A percentile compares a stretch with the other conserved stretches of the same genome.
These are phyloP conservation scores for Eilema caniola DNA, from an alignment of 2,888 invertebrate genomes.

Conservation along the genomic window DNA sequence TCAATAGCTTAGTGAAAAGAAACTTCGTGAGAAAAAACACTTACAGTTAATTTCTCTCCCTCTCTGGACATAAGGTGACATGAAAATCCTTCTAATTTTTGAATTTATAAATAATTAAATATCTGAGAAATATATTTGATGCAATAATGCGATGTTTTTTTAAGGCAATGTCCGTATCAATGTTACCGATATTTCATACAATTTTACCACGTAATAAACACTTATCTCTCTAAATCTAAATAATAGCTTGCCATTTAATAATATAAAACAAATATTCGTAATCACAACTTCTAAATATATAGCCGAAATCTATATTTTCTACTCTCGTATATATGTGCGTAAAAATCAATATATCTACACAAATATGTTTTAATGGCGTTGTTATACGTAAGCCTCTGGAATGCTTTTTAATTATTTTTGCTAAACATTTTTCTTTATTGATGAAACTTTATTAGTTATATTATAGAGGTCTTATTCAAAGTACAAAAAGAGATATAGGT, in stretches of 20 bases:
- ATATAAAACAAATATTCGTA: slow-evolving; percentile 1
- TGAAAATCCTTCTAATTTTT: too few species aligned
- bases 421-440: slow-evolving; percentile 65
- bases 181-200: not conserved
- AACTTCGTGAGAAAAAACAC: too few species aligned
- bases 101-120: too few species aligned
- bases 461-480: slow-evolving; percentile 7
- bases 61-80: too few species aligned
- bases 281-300: slow-evolving; percentile 38
- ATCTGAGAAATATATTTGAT: too few species aligned
- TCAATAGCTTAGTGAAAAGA: too few species aligned
- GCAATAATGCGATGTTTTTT: too few species aligned
- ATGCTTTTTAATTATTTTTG: slow-evolving; percentile 74
- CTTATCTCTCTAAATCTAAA: slow-evolving; percentile 7
- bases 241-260: not conserved
- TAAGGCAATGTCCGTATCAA: not conserved
- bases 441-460: slow-evolving; percentile 55
- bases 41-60: too few species aligned
- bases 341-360: slow-evolving; percentile 44
- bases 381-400: slow-evolving; percentile 35
- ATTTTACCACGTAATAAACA: slow-evolving; percentile 1
- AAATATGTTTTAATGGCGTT: slow-evolving; percentile 41
- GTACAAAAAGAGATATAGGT: not conserved
- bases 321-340: slow-evolving; percentile 69
- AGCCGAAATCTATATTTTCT: slow-evolving; percentile 75